These are phyloP conservation scores for Ametastegia equiseti DNA, from an alignment of 2,888 invertebrate species.

Conservation along the genomic window DNA sequence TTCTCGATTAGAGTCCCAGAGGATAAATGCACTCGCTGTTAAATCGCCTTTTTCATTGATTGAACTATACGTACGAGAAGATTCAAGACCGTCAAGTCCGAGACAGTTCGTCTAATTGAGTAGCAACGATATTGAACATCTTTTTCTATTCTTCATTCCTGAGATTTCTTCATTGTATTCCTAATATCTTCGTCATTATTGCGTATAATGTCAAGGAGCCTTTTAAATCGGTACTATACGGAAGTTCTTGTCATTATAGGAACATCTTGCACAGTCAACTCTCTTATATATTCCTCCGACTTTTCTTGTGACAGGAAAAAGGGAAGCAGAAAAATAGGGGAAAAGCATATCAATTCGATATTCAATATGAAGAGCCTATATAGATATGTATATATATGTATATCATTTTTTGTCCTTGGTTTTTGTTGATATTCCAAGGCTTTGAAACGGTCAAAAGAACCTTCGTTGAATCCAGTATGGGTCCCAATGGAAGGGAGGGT, in stretches of 20 bases:
- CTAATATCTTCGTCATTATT: neutral
- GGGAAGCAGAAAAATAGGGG: neutral
- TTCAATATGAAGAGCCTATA: conserved; percentile 32
- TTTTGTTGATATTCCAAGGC: conserved; percentile 17
- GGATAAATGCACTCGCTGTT: neutral
- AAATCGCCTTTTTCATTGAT: conserved; percentile 16
- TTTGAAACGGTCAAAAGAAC: conserved; percentile 33
- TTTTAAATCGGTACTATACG: neutral
- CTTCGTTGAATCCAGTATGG: conserved; percentile 29
- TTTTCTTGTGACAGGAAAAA: conserved; percentile 9
- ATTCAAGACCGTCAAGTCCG: neutral
- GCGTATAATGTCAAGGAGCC: neutral
- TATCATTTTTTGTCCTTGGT: neutral
- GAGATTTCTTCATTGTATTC: neutral
- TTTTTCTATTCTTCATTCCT: neutral
- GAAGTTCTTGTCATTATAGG: neutral
- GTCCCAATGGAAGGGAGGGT: conserved; percentile 25
- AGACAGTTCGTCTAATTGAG: neutral
- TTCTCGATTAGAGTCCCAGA: neutral
- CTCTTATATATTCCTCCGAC: neutral
- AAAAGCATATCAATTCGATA: conserved; percentile 12
- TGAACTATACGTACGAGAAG: neutral
- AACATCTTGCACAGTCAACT: neutral
- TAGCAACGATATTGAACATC: neutral
- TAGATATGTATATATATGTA: too few species aligned